Evolutionary conservation across 2,888 invertebrate species (phyloP), one percentile per base, ranked within the genome.

Genomic region (Mythimna loreyi): DNA sequence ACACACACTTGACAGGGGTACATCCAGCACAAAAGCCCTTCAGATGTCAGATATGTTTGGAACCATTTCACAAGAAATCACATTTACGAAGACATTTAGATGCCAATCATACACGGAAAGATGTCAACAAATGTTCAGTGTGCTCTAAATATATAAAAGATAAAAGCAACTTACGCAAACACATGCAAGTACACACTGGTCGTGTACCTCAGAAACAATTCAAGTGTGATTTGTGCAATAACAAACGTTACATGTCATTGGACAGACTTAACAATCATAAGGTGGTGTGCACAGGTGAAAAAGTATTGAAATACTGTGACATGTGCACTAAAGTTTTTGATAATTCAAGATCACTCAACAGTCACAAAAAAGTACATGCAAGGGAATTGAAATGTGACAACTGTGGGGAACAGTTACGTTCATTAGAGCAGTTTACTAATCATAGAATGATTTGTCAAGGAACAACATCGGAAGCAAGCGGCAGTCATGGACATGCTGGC

Each of bases 271-370:
- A 96, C 82, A 96, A 96, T 85, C 96, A 96, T 81, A 95, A 96
- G 82, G 95, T 96, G 61, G 96, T 96, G 13, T 96, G 96, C 84
- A 96, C 96, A 45, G 96, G 96, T 49, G 96, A 96, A 79, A 96
- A 95, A 83, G 92, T 93, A 66, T 88, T 96, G 65, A 96, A 96
- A 83, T 96, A 93, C 85, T 96, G 96, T 88, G 96, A 96, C 90
- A 96, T 96, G 96, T 96, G 96, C 85, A 93, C 95, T 67, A 96
- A 96, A 89, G 96, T 96, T 47, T 96, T 96, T 91, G 96, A 96
- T 82, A 96, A 96, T 85, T 96, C 96, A 63, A 92, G 96, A 85
- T 96, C 96, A 49, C 88, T 96, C 50, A 96, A 96, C 85, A 96
- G 96, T 86, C 96, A 96, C 90, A 96, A 95, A 83, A 96, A 96